A percentile compares a stretch with the other conserved stretches of the same genome.
These are phyloP conservation scores for Dromas ardeola DNA, from an alignment of 2,113 vertebrate genomes.

Conservation along the genomic window DNA sequence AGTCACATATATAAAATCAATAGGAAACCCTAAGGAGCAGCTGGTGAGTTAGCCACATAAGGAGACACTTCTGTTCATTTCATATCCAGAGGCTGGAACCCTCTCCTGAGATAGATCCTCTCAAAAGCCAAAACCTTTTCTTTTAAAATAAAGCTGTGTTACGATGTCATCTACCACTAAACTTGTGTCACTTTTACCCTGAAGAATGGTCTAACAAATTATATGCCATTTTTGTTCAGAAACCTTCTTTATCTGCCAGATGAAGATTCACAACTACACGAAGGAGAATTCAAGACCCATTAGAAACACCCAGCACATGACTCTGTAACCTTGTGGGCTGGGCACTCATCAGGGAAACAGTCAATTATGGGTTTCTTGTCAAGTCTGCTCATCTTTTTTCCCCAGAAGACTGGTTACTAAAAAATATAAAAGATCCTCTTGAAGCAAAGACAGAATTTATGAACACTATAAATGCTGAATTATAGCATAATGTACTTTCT, in stretches of 20 bases:
- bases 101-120: neutral
- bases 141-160: neutral
- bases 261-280: neutral
- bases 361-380: neutral
- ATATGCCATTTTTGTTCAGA: neutral
- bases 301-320: neutral
- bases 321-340: neutral
- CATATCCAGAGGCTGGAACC: neutral
- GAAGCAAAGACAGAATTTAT: conserved; percentile 26
- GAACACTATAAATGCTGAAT: conserved; percentile 13
- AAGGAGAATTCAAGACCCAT: neutral
- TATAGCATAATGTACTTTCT: neutral
- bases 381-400: neutral
- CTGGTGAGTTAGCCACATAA: neutral
- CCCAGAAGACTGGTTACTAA: neutral
- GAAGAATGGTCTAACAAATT: neutral
- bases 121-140: neutral
- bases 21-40: neutral
- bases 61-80: neutral
- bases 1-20: neutral
- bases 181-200: neutral
- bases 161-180: neutral
- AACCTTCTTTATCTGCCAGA: neutral
- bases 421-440: neutral
- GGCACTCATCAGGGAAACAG: neutral